phyloP scores from a whole-genome alignment of 1,140 invertebrate genomes.

The Cotesia typhae region DNA sequence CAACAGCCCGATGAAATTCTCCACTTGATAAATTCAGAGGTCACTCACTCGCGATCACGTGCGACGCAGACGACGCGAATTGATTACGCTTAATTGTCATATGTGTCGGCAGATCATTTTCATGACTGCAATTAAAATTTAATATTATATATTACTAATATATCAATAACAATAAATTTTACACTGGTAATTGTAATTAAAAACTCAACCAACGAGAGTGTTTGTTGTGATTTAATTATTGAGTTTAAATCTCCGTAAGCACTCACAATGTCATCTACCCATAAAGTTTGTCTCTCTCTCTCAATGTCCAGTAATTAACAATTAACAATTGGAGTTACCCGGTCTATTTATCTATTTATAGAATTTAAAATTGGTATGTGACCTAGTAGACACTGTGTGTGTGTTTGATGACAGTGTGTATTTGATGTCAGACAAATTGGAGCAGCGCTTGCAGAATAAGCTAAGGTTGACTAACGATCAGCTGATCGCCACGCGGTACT shows the following conservation, averaged over 20 bases:
- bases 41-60: constrained; percentile 24
- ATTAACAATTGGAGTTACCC: background rate
- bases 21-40: constrained; percentile 29
- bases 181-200: background rate
- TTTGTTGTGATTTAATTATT: background rate
- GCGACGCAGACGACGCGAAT: constrained; percentile 15
- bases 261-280: constrained; percentile 1
- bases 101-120: background rate
- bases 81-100: constrained; percentile 18
- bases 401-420: too few relatives aligned
- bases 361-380: too few relatives aligned
- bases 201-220: background rate
- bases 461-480: constrained; percentile 47
- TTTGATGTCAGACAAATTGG: too few relatives aligned
- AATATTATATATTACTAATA: background rate
- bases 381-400: too few relatives aligned
- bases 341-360: too few relatives aligned
- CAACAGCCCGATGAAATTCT: constrained; percentile 6
- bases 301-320: background rate
- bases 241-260: background rate
- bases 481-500: constrained; percentile 60
- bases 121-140: background rate
- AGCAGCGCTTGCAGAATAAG: background rate
- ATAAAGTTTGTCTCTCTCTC: background rate
- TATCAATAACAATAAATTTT: background rate